These are phyloP conservation scores for Epinephelus fuscoguttatus DNA, from an alignment of 2,113 vertebrate species.

Conservation along the genomic window DNA sequence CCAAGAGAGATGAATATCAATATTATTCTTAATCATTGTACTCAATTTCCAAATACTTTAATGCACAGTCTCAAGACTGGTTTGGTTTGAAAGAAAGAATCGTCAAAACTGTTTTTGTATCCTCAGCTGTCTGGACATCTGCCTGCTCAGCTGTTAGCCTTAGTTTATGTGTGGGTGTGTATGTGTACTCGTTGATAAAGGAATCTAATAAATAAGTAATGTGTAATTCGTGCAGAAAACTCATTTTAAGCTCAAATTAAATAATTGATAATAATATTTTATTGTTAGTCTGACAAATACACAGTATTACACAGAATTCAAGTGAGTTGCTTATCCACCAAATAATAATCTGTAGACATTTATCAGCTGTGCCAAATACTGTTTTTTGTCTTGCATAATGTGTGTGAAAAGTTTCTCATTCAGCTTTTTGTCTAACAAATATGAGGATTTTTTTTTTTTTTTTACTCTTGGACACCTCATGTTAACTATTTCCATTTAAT, in stretches of 20 bases:
- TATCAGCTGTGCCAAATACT: not conserved
- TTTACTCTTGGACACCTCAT: no score
- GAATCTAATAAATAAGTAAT: not conserved
- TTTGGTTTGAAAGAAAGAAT: conserved; percentile 41
- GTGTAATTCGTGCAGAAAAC: no score
- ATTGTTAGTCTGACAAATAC: not conserved
- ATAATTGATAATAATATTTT: not conserved
- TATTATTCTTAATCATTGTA: conserved; percentile 47
- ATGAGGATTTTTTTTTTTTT: not conserved
- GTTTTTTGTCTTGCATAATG: not conserved
- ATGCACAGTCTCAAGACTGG: conserved; percentile 21
- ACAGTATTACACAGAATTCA: no score
- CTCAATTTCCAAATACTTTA: conserved; percentile 37
- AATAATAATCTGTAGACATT: not conserved
- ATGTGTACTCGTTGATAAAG: not conserved
- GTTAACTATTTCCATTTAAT: no score
- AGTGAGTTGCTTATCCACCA: not conserved
- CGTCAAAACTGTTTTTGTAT: conserved; percentile 48
- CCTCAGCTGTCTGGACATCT: conserved; percentile 67
- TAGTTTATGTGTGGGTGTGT: conserved; percentile 7
- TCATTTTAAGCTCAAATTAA: no score
- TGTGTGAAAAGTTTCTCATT: not conserved
- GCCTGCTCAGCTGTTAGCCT: conserved; percentile 62
- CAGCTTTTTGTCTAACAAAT: not conserved
- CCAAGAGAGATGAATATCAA: conserved; percentile 39